phyloP scores from a whole-genome alignment of 2,888 invertebrate species.

The Chelonus formosanus region DNA sequence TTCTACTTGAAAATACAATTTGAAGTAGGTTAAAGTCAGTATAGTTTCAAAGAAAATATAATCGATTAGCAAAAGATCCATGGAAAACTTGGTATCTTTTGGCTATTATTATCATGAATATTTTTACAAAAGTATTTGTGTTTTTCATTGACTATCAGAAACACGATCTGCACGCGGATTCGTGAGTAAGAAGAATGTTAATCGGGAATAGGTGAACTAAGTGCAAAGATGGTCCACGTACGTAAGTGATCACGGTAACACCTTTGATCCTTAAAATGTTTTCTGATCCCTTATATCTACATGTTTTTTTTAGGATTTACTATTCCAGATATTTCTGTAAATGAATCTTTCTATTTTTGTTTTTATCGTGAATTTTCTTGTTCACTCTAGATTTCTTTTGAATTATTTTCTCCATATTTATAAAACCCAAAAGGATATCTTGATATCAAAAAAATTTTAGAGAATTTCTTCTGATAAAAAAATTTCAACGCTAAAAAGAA shows the following conservation, averaged over 20 bases:
- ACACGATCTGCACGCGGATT: conserved; percentile 27
- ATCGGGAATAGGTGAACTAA: conserved; percentile 24
- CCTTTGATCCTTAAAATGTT: conserved; percentile 34
- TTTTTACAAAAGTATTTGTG: not conserved
- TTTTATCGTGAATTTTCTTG: too few relatives aligned
- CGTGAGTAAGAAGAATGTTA: conserved; percentile 24
- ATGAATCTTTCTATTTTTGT: too few relatives aligned
- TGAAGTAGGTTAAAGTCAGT: too few relatives aligned
- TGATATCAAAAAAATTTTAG: not conserved
- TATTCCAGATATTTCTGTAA: not conserved
- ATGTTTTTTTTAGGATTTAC: conserved; percentile 2
- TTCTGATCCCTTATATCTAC: conserved; percentile 16
- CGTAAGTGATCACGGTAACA: conserved; percentile 28
- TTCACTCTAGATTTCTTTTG: not conserved
- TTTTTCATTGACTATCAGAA: not conserved
- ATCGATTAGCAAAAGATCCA: not conserved
- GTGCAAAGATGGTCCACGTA: conserved; percentile 20
- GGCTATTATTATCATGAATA: too few relatives aligned
- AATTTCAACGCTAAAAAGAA: not conserved
- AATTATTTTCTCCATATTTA: conserved; percentile 9
- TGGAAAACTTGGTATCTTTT: too few relatives aligned
- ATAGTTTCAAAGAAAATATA: too few relatives aligned
- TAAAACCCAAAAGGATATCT: too few relatives aligned
- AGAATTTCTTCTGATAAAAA: not conserved
- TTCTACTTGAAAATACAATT: too few relatives aligned